Conservation (phyloP, 2,888 invertebrate species). For the Exocentrus adspersus region DNA sequence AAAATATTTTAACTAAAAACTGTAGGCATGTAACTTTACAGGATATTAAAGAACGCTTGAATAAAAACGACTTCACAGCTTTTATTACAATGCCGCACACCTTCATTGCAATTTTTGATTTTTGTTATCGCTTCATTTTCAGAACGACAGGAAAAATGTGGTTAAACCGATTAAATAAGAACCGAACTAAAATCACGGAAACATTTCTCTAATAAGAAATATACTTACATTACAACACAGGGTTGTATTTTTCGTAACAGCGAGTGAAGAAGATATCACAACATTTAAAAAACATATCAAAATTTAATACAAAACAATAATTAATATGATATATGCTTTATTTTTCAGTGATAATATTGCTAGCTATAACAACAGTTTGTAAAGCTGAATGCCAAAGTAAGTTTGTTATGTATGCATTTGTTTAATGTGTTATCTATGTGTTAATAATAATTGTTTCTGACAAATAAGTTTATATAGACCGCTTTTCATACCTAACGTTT, state of each 20-base stretch:
- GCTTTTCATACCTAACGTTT: constrained; percentile 33
- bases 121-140: no score
- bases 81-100: no score
- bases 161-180: constrained; percentile 6
- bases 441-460: constrained; percentile 42
- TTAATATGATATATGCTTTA: constrained; percentile 52
- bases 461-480: constrained; percentile 36
- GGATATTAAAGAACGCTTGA: neutral
- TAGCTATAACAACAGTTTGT: constrained; percentile 62
- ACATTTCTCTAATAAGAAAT: neutral
- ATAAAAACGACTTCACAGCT: neutral
- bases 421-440: constrained; percentile 31
- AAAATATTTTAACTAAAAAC: neutral
- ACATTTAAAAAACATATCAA: constrained; percentile 8
- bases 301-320: constrained; percentile 28
- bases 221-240: neutral
- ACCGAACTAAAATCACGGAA: constrained; percentile 9
- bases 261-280: neutral
- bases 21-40: neutral
- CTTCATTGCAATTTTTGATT: neutral
- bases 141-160: constrained; percentile 2
- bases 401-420: constrained; percentile 52
- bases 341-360: constrained; percentile 62
- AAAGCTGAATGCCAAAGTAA: constrained; percentile 73
- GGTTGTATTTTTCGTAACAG: neutral